These are phyloP conservation scores for Lutjanus argentimaculatus DNA, from an alignment of 2,797 vertebrate genomes.

Conservation along the genomic window DNA sequence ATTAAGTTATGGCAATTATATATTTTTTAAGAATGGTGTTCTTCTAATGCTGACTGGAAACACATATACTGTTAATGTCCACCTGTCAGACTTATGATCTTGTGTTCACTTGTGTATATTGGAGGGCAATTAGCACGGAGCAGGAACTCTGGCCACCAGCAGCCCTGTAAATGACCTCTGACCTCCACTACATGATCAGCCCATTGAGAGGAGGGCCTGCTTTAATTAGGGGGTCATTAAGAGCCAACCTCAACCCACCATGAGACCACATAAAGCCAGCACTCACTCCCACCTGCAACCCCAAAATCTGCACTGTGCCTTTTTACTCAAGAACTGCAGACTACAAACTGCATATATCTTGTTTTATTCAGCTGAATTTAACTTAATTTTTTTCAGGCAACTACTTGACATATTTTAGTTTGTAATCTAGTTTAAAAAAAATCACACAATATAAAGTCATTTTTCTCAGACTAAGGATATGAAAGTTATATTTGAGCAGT, in stretches of 20 bases:
- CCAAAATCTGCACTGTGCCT: slow-evolving; percentile 18
- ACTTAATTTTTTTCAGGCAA: background rate
- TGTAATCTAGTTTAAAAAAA: background rate
- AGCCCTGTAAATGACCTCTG: slow-evolving; percentile 83
- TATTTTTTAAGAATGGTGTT: background rate
- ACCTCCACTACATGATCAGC: slow-evolving; percentile 85
- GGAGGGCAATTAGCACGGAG: slow-evolving; percentile 74
- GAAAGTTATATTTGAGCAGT: background rate
- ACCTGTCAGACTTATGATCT: background rate
- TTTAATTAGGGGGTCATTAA: slow-evolving; percentile 87
- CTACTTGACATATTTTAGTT: background rate
- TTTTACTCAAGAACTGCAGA: slow-evolving; percentile 5
- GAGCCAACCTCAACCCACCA: slow-evolving; percentile 77
- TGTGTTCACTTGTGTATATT: slow-evolving; percentile 53
- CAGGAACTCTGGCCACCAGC: slow-evolving; percentile 80
- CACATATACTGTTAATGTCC: background rate
- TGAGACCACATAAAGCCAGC: slow-evolving; percentile 61
- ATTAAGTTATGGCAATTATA: too few relatives aligned
- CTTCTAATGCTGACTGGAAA: background rate
- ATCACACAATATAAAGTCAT: too few relatives aligned
- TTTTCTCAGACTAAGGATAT: background rate
- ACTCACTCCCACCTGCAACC: slow-evolving; percentile 71
- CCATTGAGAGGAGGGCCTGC: slow-evolving; percentile 82
- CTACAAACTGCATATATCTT: background rate
- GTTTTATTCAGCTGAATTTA: background rate